phyloP scores from a whole-genome alignment of 53 echinoderm and acorn worm genomes.

The Luidia sarsii region DNA sequence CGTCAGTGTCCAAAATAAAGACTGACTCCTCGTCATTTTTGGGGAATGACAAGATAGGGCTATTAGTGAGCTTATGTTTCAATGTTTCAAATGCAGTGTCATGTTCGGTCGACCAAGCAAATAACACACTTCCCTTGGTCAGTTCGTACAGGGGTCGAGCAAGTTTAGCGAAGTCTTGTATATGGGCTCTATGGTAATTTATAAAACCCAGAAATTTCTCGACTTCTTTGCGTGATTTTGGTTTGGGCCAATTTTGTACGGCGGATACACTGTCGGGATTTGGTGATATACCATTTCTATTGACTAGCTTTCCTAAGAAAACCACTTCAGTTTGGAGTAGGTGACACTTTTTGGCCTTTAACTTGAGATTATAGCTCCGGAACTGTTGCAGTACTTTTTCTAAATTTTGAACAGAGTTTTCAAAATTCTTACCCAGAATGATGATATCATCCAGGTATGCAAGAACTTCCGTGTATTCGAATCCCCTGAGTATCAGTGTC shows the following conservation, averaged over 20 bases:
- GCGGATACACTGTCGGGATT: too few relatives aligned
- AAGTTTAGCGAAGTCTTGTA: not conserved
- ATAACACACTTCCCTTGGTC: not conserved
- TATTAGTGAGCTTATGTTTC: not conserved
- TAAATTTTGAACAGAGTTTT: not conserved
- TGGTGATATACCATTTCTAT: too few relatives aligned
- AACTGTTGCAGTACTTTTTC: not conserved
- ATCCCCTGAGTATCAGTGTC: conserved; percentile 1
- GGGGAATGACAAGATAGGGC: too few relatives aligned
- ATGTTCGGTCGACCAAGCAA: not conserved
- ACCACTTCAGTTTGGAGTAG: too few relatives aligned
- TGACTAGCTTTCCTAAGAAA: too few relatives aligned
- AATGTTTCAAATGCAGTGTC: not conserved
- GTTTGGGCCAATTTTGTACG: too few relatives aligned
- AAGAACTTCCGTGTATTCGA: not conserved
- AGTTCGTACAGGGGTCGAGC: not conserved
- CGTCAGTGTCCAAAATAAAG: not conserved
- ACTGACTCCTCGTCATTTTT: not conserved
- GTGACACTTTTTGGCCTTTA: too few relatives aligned
- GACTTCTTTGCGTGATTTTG: too few relatives aligned
- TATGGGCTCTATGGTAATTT: not conserved
- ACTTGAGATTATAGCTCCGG: too few relatives aligned
- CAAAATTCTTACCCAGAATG: not conserved
- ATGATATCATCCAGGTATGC: conserved; percentile 3
- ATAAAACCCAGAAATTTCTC: not conserved